Percentiles rank a stretch among this genome's conserved stretches.
phyloP scores from a whole-genome alignment of 2,797 vertebrate genomes.

The Paramormyrops hopkinsi region DNA sequence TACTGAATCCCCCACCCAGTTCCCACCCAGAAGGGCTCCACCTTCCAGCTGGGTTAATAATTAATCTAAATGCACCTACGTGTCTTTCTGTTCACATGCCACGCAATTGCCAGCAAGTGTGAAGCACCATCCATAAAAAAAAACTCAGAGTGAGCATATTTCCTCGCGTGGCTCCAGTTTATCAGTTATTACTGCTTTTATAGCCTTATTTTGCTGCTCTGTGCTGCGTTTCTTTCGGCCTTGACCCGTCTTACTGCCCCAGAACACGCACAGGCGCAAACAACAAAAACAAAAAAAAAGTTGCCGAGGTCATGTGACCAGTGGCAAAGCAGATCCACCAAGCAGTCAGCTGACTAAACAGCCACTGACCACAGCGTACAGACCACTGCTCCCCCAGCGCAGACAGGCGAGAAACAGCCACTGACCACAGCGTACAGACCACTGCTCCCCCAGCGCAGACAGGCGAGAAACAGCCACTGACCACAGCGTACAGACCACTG shows the following conservation, averaged over 20 bases:
- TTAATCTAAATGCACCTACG: neutral
- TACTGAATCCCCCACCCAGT: neutral
- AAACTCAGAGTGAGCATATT: neutral
- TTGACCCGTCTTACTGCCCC: neutral
- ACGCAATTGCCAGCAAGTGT: neutral
- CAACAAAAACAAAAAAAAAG: neutral
- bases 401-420: neutral
- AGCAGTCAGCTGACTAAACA: neutral
- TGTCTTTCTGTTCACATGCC: neutral
- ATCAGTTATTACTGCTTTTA: conserved; percentile 45
- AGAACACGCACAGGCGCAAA: neutral
- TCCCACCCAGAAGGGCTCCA: neutral
- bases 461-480: too few relatives aligned
- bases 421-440: neutral
- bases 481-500: too few relatives aligned
- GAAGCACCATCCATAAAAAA: neutral
- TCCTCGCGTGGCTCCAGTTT: conserved; percentile 33
- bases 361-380: neutral
- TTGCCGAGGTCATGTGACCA: neutral
- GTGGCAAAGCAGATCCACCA: neutral
- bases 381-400: neutral
- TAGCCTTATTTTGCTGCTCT: conserved; percentile 57
- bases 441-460: neutral
- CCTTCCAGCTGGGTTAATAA: neutral
- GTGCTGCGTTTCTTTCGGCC: conserved; percentile 17